These are phyloP conservation scores for Acromyrmex echinatior DNA, from an alignment of 1,140 invertebrate genomes.

Conservation along the genomic window DNA sequence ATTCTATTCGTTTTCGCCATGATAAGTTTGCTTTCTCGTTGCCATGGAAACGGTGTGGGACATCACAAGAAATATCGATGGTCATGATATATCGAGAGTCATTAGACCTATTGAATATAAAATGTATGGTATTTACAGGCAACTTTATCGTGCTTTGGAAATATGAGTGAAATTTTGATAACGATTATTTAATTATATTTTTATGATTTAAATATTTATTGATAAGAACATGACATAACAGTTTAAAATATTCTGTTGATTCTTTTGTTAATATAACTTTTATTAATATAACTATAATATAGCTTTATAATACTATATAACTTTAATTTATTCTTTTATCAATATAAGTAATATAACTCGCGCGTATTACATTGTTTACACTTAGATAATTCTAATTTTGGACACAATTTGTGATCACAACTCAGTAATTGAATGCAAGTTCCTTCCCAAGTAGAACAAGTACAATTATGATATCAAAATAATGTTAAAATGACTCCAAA, in stretches of 20 bases:
- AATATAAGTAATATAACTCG: too few relatives aligned
- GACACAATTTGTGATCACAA: too few relatives aligned
- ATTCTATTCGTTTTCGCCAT: not conserved
- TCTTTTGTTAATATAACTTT: not conserved
- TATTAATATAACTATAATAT: too few relatives aligned
- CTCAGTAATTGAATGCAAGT: too few relatives aligned
- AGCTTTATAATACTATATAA: too few relatives aligned
- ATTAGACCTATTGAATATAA: not conserved
- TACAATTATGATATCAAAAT: too few relatives aligned
- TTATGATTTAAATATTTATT: not conserved
- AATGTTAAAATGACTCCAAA: too few relatives aligned
- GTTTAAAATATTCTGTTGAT: not conserved
- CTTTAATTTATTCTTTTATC: too few relatives aligned
- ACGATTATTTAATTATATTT: not conserved
- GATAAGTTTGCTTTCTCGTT: slow-evolving; percentile 56
- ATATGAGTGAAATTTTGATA: not conserved
- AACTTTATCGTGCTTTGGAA: not conserved
- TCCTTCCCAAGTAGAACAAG: too few relatives aligned
- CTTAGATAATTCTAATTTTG: too few relatives aligned
- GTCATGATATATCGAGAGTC: not conserved
- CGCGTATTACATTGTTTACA: too few relatives aligned
- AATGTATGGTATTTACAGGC: not conserved
- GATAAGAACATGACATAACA: not conserved
- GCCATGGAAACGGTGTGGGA: slow-evolving; percentile 45
- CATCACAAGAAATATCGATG: not conserved